phyloP scores from a whole-genome alignment of 1,140 invertebrate genomes.

The silkworm (Bombyx mori) region DNA sequence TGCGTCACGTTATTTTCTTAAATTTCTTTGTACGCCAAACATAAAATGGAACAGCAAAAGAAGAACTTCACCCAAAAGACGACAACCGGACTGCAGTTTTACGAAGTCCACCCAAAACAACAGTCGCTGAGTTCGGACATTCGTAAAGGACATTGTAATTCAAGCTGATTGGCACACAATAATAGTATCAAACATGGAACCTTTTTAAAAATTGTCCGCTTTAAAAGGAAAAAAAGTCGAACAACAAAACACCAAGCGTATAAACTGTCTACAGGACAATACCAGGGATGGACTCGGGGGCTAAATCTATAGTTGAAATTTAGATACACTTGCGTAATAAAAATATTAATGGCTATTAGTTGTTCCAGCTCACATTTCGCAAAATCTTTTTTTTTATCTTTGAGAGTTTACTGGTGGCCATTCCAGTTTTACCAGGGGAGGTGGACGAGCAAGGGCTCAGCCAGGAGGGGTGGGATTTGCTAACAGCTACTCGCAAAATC shows the following conservation, averaged over 20 bases:
- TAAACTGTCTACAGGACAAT: constrained; percentile 57
- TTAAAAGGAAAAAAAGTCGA: constrained; percentile 62
- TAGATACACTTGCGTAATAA: too few relatives aligned
- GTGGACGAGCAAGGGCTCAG: too few relatives aligned
- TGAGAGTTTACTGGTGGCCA: too few relatives aligned
- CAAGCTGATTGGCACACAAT: constrained; percentile 70
- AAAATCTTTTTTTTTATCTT: too few relatives aligned
- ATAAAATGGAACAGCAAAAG: constrained; percentile 2
- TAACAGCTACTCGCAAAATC: too few relatives aligned
- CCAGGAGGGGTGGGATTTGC: too few relatives aligned
- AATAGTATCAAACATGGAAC: constrained; percentile 64
- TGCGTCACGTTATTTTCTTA: too few relatives aligned
- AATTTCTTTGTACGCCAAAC: neutral
- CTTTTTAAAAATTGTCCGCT: constrained; percentile 67
- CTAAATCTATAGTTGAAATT: constrained; percentile 1
- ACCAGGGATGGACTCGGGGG: constrained; percentile 48
- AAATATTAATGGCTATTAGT: too few relatives aligned
- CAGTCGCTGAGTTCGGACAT: constrained; percentile 48
- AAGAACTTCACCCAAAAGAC: constrained; percentile 34
- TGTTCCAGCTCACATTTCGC: too few relatives aligned
- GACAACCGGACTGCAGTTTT: too few relatives aligned
- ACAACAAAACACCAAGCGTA: constrained; percentile 45
- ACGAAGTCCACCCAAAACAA: too few relatives aligned
- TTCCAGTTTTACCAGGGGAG: too few relatives aligned
- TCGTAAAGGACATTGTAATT: constrained; percentile 68